phyloP scores from a whole-genome alignment of 1,140 invertebrate genomes.

The Tetranychus cinnabarinus region DNA sequence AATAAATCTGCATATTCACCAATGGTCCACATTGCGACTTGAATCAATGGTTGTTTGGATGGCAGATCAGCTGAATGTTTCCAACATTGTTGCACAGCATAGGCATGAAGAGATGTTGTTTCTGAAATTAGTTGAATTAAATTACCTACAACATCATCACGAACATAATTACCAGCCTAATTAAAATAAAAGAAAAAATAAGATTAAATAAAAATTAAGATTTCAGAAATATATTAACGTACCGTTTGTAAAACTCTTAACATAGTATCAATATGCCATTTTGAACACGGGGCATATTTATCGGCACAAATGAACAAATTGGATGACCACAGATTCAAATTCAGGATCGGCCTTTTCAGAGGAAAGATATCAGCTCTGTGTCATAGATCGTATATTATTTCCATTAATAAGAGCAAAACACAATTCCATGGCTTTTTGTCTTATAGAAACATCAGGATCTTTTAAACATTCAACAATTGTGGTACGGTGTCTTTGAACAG shows the following conservation, averaged over 20 bases:
- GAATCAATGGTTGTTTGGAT: conserved; percentile 42
- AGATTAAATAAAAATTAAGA: no score
- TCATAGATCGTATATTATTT: conserved; percentile 83
- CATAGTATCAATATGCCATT: conserved; percentile 94
- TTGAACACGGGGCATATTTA: conserved; percentile 68
- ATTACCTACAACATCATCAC: conserved; percentile 86
- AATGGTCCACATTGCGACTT: conserved; percentile 90
- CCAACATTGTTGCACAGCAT: conserved; percentile 69
- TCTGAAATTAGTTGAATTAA: conserved; percentile 77
- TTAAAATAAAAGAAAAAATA: conserved; percentile 13
- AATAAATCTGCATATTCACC: conserved; percentile 90
- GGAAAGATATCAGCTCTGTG: conserved; percentile 78
- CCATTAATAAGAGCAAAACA: conserved; percentile 90
- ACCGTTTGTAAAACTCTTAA: conserved; percentile 80
- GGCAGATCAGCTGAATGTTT: conserved; percentile 33
- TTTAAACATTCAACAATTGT: conserved; percentile 96
- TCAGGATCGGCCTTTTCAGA: conserved; percentile 87
- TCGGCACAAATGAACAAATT: conserved; percentile 94
- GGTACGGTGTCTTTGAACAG: conserved; percentile 86
- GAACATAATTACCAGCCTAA: conserved; percentile 85
- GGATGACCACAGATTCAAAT: conserved; percentile 90
- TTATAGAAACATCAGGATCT: conserved; percentile 30
- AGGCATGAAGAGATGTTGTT: conserved; percentile 45
- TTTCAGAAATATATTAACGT: conserved; percentile 14
- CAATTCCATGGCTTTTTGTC: conserved; percentile 68